A percentile compares a stretch with the other conserved stretches of the same genome.
These are phyloP conservation scores for Gymnoscelis rufifasciata DNA, from an alignment of 2,888 invertebrate species.

Conservation along the genomic window DNA sequence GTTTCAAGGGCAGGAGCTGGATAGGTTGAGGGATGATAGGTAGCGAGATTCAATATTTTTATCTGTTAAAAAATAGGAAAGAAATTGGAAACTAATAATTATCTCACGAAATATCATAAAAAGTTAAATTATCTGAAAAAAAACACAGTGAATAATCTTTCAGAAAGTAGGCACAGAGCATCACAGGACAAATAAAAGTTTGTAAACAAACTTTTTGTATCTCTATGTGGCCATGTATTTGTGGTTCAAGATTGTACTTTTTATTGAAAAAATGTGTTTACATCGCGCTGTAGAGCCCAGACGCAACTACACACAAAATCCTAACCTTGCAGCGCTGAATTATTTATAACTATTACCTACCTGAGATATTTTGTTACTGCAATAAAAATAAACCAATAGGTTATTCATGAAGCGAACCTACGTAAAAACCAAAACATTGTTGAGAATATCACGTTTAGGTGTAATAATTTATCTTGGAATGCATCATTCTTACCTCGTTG, in stretches of 20 bases:
- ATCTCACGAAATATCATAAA: too few relatives aligned
- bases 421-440: slow-evolving; percentile 37
- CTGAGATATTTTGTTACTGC: slow-evolving; percentile 39
- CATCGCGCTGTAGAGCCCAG: neutral
- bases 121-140: too few relatives aligned
- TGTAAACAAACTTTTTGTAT: slow-evolving; percentile 42
- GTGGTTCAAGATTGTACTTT: neutral
- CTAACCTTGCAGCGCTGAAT: slow-evolving; percentile 68
- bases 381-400: slow-evolving; percentile 29
- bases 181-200: slow-evolving; percentile 33
- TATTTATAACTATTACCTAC: slow-evolving; percentile 65
- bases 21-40: neutral
- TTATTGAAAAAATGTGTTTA: slow-evolving; percentile 2
- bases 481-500: slow-evolving; percentile 77
- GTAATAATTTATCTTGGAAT: slow-evolving; percentile 55
- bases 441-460: slow-evolving; percentile 57
- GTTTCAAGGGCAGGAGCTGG: neutral
- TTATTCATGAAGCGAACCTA: slow-evolving; percentile 36
- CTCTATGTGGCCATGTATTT: neutral
- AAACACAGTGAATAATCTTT: neutral
- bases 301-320: slow-evolving; percentile 49
- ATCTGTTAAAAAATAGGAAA: neutral
- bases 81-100: too few relatives aligned
- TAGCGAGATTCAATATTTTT: too few relatives aligned
- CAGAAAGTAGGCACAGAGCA: neutral